Evolutionary conservation across 2,113 vertebrate species (phyloP), one percentile per base, ranked within the genome.

Genomic region (Chaetorhynchus papuensis): DNA sequence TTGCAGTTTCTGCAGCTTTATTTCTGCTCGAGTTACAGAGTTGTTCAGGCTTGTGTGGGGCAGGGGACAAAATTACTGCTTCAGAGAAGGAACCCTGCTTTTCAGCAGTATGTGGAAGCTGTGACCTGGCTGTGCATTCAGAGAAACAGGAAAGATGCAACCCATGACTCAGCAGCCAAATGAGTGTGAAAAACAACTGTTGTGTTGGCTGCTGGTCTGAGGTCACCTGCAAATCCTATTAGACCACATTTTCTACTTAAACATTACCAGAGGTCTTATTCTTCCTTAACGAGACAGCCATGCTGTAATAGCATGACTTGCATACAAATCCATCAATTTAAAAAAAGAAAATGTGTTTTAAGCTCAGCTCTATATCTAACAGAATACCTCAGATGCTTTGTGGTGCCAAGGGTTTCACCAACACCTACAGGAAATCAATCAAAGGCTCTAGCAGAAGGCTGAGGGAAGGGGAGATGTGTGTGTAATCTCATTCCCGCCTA

Each of bases 391-490:
- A 71, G 56, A 74, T 81, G 60, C 54, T 90, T 83, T 81, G 15
- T 49, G 49, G 60, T 86, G 81, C 72, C 61, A 87, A 93, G 94
- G 88, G 72, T 90, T 96, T 95, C 85, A 75, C 88, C 85, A 89
- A 70, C 92, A 64, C 93, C 95, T 93, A 84, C 94, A 84, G 74
- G 23, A 91, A 91, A 89, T 95, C 93, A 96, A 87, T 96, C 94
- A 95, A 93, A 87, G 26, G 28, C 69, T 84, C 56, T 45, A 90
- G 65, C 83, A 88, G 83, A 94, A 96, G 69, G 56, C 52, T 78
- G 90, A 94, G 69, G 94, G 92, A 92, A 92, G 86, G 76, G 57
- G 37, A 90, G 44, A 44, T 75, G 81, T 28, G 1, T 86, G 37
- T 78, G 44, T 90, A 93, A 94, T 86, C 90, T 90, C 80, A 60